Evolutionary conservation across 1,140 invertebrate species (phyloP), one percentile per base, ranked within the genome.

Genomic region (Bradynema listronoti): DNA sequence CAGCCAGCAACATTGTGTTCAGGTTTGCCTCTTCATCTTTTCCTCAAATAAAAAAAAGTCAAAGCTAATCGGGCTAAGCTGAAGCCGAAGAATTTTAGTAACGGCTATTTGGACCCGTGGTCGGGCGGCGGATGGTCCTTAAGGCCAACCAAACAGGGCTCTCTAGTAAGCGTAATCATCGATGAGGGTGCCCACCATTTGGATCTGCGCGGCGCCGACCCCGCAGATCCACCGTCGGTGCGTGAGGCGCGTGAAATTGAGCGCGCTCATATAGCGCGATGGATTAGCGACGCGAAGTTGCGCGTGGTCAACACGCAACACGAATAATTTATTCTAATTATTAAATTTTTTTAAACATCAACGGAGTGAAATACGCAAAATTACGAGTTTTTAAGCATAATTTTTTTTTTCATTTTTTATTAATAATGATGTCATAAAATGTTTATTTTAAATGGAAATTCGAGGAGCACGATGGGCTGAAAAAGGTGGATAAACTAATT

Each of bases 101-200:
- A 93, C 80, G 90, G 91, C 6, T 78, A 88, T 7, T 73, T 90
- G 41, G 92, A 97, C 81, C 92, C 92, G 1, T 96, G 92, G 61
- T 63, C 61, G 30, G 56, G 56, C 50, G 60, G 60, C 51, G 68
- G 68, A n/a, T 70, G 64, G 64, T 11, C 33, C 2, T 46, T 65
- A 11, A 59, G 61, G 29, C 59, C 69, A 22, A 58, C 52, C 9
- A 70, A 49, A 5, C 42, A 65, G 33, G 74, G 71, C 25, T 62
- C 74, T 9, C 42, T 77, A 4, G 57, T 85, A 2, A 84, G 88
- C 2, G 81, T 96, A 1, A 81, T 91, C 14, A 88, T 98, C 53
- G 84, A 87, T 2, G 86, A 91, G 78, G 88, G 86, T 0, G 75
- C 77, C n/a, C 75, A 77, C 56, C 75, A 77, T 56, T 75, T 69